Evolutionary conservation across 2,113 vertebrate species (phyloP).

Genomic region (Typhlomys cinereus): DNA sequence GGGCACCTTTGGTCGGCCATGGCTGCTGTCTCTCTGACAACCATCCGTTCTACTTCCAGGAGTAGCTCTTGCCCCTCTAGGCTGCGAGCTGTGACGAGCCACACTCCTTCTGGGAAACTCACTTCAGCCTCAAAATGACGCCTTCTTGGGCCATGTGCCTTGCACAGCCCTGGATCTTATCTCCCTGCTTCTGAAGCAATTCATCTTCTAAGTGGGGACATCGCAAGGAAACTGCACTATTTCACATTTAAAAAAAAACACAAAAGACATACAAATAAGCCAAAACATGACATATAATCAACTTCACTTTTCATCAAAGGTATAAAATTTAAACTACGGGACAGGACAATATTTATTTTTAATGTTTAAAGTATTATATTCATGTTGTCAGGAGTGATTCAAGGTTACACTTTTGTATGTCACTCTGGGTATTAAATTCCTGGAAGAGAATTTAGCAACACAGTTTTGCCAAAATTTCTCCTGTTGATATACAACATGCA

Average conservation of each 20-base stretch:
- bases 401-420: neutral
- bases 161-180: neutral
- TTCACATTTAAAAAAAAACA: neutral
- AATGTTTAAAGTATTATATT: constrained; percentile 15
- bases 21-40: neutral
- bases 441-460: neutral
- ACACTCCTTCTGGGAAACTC: neutral
- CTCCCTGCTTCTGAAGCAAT: neutral
- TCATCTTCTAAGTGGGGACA: neutral
- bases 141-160: neutral
- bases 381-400: neutral
- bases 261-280: neutral
- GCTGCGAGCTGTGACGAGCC: neutral
- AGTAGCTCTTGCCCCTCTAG: neutral
- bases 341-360: constrained; percentile 5
- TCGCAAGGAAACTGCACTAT: neutral
- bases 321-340: neutral
- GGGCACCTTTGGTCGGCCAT: neutral
- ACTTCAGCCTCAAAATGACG: neutral
- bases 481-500: neutral
- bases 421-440: neutral
- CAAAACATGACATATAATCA: neutral
- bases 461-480: neutral
- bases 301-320: neutral
- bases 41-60: neutral